Evolutionary conservation across 2,113 vertebrate species (phyloP), one percentile per base, ranked within the genome.

Genomic region (Camelus bactrianus): DNA sequence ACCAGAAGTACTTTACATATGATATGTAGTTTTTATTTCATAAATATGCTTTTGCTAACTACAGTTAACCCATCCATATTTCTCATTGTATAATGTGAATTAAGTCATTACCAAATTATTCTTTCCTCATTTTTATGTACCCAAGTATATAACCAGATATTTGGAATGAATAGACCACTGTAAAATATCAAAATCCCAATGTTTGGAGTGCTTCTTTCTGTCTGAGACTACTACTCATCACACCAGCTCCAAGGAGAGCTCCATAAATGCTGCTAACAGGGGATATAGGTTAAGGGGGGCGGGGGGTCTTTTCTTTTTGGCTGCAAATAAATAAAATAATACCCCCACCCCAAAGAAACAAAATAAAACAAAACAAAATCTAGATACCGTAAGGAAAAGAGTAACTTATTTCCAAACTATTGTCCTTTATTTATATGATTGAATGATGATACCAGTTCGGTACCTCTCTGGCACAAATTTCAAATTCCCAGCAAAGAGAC

Each of bases 21-120:
- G 3, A 64, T 64, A 70, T 46, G 24, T 26, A 86, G 6, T 42
- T 81, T 94, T 84, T 52, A 28, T 38, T 87, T 79, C 20, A 70
- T 60, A 97, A 89, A 94, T 73, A 75, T 58, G 19, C 30, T 54
- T 86, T 54, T 65, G 26, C 6, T 93, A 84, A 83, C 32, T 58
- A 50, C 15, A 84, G 50, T 56, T 89, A 89, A 22, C 7, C 7
- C 86, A 38, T 1, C 22, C 12, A 52, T 67, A 80, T 64, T 75
- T 94, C 56, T 84, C 35, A 96, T 72, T 86, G 42, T 92, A 28
- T 50, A 38, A 67, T 80, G 12, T 72, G 7, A 22, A 83, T 70
- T 52, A 88, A 80, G 8, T 94, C 24, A 91, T 81, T 75, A 84
- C 24, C 20, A 96, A 87, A 65, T 72, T 94, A 94, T 80, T 56